A percentile compares a stretch with the other conserved stretches of the same genome.
phyloP scores from a whole-genome alignment of 2,113 vertebrate genomes.

The Sceloporus tristichus region DNA sequence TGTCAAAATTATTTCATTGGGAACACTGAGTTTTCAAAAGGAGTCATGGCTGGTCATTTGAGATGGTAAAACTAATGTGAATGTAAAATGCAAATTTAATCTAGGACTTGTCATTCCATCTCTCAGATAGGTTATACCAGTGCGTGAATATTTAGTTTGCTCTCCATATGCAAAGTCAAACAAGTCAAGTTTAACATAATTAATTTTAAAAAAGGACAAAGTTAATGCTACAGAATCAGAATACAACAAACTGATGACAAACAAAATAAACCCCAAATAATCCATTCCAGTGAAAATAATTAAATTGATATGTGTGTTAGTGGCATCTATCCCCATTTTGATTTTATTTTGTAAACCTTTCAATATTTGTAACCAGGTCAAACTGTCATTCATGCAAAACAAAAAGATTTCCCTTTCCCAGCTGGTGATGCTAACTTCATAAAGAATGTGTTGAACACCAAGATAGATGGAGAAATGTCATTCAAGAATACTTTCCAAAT shows the following conservation, averaged over 20 bases:
- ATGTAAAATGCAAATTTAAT: slow-evolving; percentile 20
- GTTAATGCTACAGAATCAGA: slow-evolving; percentile 52
- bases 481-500: slow-evolving; percentile 35
- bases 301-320: neutral
- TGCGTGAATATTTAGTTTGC: slow-evolving; percentile 46
- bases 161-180: slow-evolving; percentile 45
- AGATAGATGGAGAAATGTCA: neutral
- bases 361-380: slow-evolving; percentile 39
- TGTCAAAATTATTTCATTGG: slow-evolving; percentile 42
- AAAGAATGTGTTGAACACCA: neutral
- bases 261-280: slow-evolving; percentile 1
- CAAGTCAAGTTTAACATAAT: slow-evolving; percentile 28
- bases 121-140: neutral
- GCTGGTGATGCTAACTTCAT: neutral
- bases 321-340: slow-evolving; percentile 29
- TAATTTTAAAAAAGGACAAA: slow-evolving; percentile 35
- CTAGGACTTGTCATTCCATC: slow-evolving; percentile 8
- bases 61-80: neutral
- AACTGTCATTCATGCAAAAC: slow-evolving; percentile 30
- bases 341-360: slow-evolving; percentile 45
- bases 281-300: slow-evolving; percentile 40
- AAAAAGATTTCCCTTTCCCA: slow-evolving; percentile 34
- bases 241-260: slow-evolving; percentile 44
- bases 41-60: slow-evolving; percentile 35
- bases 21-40: slow-evolving; percentile 54